Evolutionary conservation across 1,140 invertebrate genomes (phyloP).

Genomic region (Holotrichia oblita): DNA sequence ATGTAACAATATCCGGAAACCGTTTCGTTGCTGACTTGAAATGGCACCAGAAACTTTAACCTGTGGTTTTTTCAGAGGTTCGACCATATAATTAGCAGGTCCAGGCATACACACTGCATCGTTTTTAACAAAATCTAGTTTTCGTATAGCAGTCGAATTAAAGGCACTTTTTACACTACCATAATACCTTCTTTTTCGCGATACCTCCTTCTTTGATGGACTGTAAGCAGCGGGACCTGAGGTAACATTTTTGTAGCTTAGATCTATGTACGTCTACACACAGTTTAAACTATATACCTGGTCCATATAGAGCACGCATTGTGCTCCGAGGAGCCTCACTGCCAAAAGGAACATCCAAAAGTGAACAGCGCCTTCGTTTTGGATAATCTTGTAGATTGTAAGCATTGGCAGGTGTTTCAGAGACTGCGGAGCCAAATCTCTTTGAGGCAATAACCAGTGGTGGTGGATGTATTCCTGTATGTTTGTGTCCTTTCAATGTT

Average conservation of each 20-base stretch:
- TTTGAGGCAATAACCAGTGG: background rate
- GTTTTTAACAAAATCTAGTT: background rate
- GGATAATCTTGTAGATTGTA: background rate
- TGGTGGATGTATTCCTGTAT: background rate
- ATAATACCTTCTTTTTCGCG: constrained; percentile 24
- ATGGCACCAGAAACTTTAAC: background rate
- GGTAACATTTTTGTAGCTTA: background rate
- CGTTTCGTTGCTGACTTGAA: constrained; percentile 44
- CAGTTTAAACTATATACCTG: background rate
- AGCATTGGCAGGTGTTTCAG: background rate
- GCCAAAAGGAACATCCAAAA: background rate
- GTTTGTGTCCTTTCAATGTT: background rate
- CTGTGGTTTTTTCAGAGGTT: constrained; percentile 13
- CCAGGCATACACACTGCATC: background rate
- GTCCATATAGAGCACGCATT: background rate
- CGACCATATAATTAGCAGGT: constrained; percentile 10
- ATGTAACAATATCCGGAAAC: constrained; percentile 35
- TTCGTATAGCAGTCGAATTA: constrained; percentile 1
- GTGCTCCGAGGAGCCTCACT: background rate
- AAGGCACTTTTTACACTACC: background rate
- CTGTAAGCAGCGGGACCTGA: constrained; percentile 11
- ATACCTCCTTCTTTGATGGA: background rate
- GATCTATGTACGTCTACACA: background rate
- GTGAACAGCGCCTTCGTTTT: background rate
- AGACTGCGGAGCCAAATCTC: background rate